Evolutionary conservation across 2,797 vertebrate species (phyloP), one percentile per base, ranked within the genome.

Genomic region (Lutjanus campechanus): DNA sequence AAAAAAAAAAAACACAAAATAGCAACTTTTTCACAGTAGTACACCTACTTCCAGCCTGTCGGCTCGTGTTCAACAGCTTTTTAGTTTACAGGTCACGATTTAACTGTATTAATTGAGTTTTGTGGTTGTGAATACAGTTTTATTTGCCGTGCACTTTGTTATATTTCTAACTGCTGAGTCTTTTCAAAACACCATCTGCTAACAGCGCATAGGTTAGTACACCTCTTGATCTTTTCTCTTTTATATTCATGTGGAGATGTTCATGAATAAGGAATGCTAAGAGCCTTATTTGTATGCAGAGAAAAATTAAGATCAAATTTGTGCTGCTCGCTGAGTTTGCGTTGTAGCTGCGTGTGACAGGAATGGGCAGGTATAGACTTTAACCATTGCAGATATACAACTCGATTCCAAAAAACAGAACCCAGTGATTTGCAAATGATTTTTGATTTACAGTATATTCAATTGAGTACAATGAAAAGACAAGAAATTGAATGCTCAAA

Each of bases 101-200:
- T 11, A n/a, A 60, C 55, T 29, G 1, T 46, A n/a, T 55, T 56
- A 53, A n/a, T 12, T 40, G 8, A 51, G 12, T 25, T 53, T 25
- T 8, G 6, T 29, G 56, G n/a, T 12, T 55, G 36, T 74, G 19
- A 67, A 46, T 68, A 36, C 8, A 65, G 19, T 73, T 76, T 58
- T 60, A 61, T 78, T 76, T 66, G 13, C n/a, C 19, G 3, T 19
- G 16, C 63, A 58, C 16, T 58, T 67, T 60, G 20, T 71, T 75
- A 12, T 17, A 9, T 60, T 69, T 49, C 10, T 19, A n/a, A 64
- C 70, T 71, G 43, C 44, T 6, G 36, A 72, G 15, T 22, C 15
- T 25, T 82, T 70, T 81, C 20, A 54, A 74, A 79, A 72, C 63
- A 79, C 63, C 70, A 80, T 75, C 76, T 75, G 66, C 44, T 73